Percentiles rank a stretch among this genome's conserved stretches.
phyloP scores from a whole-genome alignment of 2,113 vertebrate species.

The Glaucidium brasilianum region DNA sequence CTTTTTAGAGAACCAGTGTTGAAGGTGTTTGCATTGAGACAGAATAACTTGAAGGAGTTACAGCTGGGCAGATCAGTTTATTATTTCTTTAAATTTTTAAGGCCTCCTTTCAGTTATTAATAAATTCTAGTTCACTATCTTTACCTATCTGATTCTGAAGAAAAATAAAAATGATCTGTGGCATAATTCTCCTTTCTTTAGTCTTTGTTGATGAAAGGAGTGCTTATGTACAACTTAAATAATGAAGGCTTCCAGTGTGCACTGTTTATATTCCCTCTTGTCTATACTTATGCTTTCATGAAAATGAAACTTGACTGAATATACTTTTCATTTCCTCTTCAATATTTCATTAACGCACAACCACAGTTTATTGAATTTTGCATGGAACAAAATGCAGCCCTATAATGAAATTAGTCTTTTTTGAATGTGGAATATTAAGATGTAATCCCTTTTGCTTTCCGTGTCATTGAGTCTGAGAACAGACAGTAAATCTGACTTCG shows the following conservation, averaged over 20 bases:
- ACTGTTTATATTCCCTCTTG: slow-evolving; percentile 14
- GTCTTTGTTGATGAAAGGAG: slow-evolving; percentile 26
- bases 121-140: slow-evolving; percentile 46
- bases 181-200: slow-evolving; percentile 36
- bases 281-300: not conserved
- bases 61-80: slow-evolving; percentile 55
- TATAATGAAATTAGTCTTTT: not conserved
- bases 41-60: slow-evolving; percentile 60
- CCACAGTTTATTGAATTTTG: slow-evolving; percentile 8
- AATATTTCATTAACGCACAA: not conserved
- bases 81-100: slow-evolving; percentile 66
- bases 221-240: slow-evolving; percentile 35
- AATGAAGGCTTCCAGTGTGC: slow-evolving; percentile 17
- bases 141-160: slow-evolving; percentile 51
- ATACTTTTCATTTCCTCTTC: slow-evolving; percentile 52
- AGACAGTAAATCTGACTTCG: not conserved
- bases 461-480: not conserved
- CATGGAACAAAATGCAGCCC: not conserved
- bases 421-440: not conserved
- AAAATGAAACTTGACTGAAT: slow-evolving; percentile 40
- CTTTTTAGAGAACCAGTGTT: slow-evolving; percentile 44
- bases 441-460: not conserved
- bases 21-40: slow-evolving; percentile 68
- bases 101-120: slow-evolving; percentile 58
- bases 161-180: slow-evolving; percentile 56